phyloP scores from a whole-genome alignment of 2,888 invertebrate genomes.

The Agrochola litura region DNA sequence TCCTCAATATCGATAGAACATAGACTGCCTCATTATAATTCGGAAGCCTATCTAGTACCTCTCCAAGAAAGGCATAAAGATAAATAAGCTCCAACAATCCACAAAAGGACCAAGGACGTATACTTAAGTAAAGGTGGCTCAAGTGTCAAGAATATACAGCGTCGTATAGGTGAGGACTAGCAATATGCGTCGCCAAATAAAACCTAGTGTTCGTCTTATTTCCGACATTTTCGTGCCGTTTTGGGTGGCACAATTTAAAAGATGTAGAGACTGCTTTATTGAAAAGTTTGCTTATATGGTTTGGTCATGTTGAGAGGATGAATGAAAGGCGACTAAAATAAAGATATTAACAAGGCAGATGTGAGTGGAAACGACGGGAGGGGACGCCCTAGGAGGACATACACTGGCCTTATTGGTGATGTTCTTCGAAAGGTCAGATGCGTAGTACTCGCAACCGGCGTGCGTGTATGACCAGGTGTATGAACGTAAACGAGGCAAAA shows the following conservation, averaged over 20 bases:
- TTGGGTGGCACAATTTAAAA: slow-evolving; percentile 45
- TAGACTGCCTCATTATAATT: slow-evolving; percentile 25
- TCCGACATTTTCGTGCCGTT: slow-evolving; percentile 46
- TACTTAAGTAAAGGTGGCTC: slow-evolving; percentile 43
- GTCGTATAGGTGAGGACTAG: slow-evolving; percentile 60
- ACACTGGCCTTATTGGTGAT: too few relatives aligned
- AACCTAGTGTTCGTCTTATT: slow-evolving; percentile 70
- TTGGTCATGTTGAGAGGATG: too few relatives aligned
- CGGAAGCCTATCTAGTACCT: slow-evolving; percentile 3
- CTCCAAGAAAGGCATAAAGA: slow-evolving; percentile 34
- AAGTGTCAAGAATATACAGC: slow-evolving; percentile 60
- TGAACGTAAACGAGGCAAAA: too few relatives aligned
- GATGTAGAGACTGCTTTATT: not conserved
- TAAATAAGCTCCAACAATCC: slow-evolving; percentile 50
- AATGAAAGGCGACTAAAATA: too few relatives aligned
- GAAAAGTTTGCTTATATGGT: too few relatives aligned
- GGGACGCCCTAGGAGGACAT: too few relatives aligned
- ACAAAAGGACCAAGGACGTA: slow-evolving; percentile 54
- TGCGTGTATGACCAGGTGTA: too few relatives aligned
- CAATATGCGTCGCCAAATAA: slow-evolving; percentile 74
- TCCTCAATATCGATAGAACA: not conserved
- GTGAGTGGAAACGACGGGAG: too few relatives aligned
- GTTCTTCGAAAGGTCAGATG: too few relatives aligned
- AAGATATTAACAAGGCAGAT: too few relatives aligned
- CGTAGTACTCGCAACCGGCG: too few relatives aligned